Base-by-base conservation (phyloP, 2,888 invertebrate genomes). In the Bellardia pandia region DNA sequence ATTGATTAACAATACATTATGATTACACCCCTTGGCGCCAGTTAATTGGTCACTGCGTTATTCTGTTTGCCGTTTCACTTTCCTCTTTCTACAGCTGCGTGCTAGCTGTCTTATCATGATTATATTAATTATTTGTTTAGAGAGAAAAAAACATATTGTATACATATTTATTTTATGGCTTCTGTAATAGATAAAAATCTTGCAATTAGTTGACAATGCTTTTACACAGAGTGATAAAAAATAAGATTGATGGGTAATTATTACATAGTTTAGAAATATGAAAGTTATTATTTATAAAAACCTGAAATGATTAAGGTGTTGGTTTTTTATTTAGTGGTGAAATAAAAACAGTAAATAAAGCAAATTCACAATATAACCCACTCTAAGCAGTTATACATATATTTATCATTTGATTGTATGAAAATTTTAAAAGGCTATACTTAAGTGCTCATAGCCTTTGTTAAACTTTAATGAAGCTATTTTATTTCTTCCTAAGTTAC, bases 11-110 rank as follows among this genome's bases (percentile, higher is more conserved):
- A 78, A 64, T 80, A 64, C 58, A 75, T 79, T 80, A 76, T 79
- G 83, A 76, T 83, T 86, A 76, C 75, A 80, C 86, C 86, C 86
- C 83, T 83, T 86, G 86, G 86, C 86, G 86, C 86, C 86, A 86
- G 79, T 86, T 83, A 76, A 76, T 79, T 83, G 83, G 66, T 68
- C 81, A 60, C 58, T 48, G 56, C 30, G 58, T 56, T 72, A 1
- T 37, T 37, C 37, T 37, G 37, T 37, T 37, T 37, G 37, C 37
- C 37, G 5, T 37, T 58, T 66, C 76, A 75, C 48, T 68, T 68
- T 64, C 14, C 51, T 69, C 16, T 48, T 66, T 58, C 51, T 58
- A 16, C 53, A 62, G 51, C 60, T 72, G 64, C 68, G 6, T 58
- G 33, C 33, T 83, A 11, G 48, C 53, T 64, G 51, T 64, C 69